phyloP scores from a whole-genome alignment of 2,113 vertebrate species.

The Crotalus horridus region DNA sequence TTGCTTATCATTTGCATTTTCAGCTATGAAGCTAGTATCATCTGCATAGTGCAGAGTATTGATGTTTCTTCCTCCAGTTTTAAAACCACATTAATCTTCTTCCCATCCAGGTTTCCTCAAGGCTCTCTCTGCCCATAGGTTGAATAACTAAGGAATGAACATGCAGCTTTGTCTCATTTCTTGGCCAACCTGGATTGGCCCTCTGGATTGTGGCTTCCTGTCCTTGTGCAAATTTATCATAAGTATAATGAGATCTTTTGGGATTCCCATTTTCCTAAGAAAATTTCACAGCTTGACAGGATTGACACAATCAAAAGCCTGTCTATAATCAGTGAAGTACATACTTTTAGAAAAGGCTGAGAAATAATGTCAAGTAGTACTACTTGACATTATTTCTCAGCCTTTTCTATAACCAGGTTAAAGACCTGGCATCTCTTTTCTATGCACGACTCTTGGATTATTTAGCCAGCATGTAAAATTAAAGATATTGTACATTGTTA shows the following conservation, averaged over 20 bases:
- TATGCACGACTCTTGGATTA: not conserved
- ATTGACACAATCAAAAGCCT: not conserved
- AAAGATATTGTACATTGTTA: too few species aligned
- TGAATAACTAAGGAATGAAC: not conserved
- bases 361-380: not conserved
- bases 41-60: not conserved
- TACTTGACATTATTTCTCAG: not conserved
- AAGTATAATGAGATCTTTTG: not conserved
- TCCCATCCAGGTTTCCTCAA: not conserved
- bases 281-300: not conserved
- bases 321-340: not conserved
- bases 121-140: not conserved
- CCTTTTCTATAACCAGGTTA: not conserved
- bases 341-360: not conserved
- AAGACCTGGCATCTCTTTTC: not conserved
- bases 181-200: not conserved
- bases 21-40: not conserved
- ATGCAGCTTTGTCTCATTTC: not conserved
- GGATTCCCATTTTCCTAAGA: not conserved
- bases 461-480: not conserved
- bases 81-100: not conserved
- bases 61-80: not conserved
- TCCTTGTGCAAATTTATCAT: not conserved
- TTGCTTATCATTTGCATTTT: not conserved
- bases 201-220: not conserved